Evolutionary conservation across 2,888 invertebrate species (phyloP).

Genomic region (Spialia ferax): DNA sequence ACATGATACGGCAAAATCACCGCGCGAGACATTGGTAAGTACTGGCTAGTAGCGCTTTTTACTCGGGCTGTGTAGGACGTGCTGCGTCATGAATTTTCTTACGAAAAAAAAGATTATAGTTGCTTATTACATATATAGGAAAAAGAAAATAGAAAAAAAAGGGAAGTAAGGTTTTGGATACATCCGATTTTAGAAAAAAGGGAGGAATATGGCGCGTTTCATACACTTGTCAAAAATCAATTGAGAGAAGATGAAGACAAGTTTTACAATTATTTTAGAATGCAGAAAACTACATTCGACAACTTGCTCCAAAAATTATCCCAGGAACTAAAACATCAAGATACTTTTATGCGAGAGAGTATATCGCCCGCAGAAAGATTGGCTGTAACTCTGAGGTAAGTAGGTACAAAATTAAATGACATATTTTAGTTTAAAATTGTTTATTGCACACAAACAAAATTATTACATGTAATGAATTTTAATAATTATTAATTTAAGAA

Average conservation of each 20-base stretch:
- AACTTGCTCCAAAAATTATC: slow-evolving; percentile 45
- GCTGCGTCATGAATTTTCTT: slow-evolving; percentile 15
- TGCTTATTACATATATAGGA: slow-evolving; percentile 13
- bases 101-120: slow-evolving; percentile 15
- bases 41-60: slow-evolving; percentile 15
- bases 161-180: slow-evolving; percentile 15
- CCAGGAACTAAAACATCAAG: slow-evolving; percentile 46
- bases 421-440: slow-evolving; percentile 47
- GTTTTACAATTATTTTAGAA: slow-evolving; percentile 31
- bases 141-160: slow-evolving; percentile 11
- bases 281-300: slow-evolving; percentile 45
- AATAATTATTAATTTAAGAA: slow-evolving; percentile 37
- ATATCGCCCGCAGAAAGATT: slow-evolving; percentile 49
- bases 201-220: slow-evolving; percentile 15
- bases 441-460: slow-evolving; percentile 47
- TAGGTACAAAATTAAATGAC: slow-evolving; percentile 45
- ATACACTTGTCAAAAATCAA: slow-evolving; percentile 13
- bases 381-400: slow-evolving; percentile 48
- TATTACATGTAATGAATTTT: slow-evolving; percentile 46
- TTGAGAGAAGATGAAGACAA: slow-evolving; percentile 15
- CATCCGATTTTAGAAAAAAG: slow-evolving; percentile 15
- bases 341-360: slow-evolving; percentile 47
- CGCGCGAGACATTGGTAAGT: slow-evolving; percentile 15
- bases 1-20: slow-evolving; percentile 15
- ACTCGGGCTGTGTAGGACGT: slow-evolving; percentile 15